phyloP scores from a whole-genome alignment of 2,888 invertebrate species.

The Sussaba pulchella region DNA sequence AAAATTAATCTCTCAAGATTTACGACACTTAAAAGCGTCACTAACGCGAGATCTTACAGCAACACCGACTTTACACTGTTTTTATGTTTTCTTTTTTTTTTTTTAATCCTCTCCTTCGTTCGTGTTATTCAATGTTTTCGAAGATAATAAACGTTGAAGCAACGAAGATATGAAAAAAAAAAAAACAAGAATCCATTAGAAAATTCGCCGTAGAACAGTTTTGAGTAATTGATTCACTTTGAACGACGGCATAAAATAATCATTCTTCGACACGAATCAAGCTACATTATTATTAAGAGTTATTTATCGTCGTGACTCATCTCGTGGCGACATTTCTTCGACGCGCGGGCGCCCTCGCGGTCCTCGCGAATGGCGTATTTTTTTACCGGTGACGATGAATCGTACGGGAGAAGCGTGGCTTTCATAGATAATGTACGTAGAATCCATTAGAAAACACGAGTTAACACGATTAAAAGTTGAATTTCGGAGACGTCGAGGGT shows the following conservation, averaged over 20 bases:
- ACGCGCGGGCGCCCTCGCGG: background rate
- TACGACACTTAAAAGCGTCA: conserved; percentile 62
- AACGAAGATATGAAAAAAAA: background rate
- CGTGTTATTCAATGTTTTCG: background rate
- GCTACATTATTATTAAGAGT: conserved; percentile 12
- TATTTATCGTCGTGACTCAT: conserved; percentile 1
- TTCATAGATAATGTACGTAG: conserved; percentile 61
- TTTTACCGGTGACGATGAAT: conserved; percentile 7
- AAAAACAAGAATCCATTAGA: conserved; percentile 46
- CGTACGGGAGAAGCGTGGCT: conserved; percentile 60
- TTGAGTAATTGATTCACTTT: conserved; percentile 33
- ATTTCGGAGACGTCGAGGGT: background rate
- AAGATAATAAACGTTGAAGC: conserved; percentile 19
- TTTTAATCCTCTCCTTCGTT: conserved; percentile 10
- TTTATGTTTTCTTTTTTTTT: background rate
- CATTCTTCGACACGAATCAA: conserved; percentile 5
- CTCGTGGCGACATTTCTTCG: background rate
- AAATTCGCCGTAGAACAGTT: conserved; percentile 9
- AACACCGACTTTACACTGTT: background rate
- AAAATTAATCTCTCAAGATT: conserved; percentile 66
- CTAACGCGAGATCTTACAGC: conserved; percentile 38
- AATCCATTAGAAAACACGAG: conserved; percentile 79
- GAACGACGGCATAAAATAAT: conserved; percentile 21
- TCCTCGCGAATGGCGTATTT: background rate
- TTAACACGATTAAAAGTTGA: conserved; percentile 73